Evolutionary conservation across 1,140 invertebrate genomes (phyloP), one percentile per base, ranked within the genome.

Genomic region (Drosophila sulfurigaster): DNA sequence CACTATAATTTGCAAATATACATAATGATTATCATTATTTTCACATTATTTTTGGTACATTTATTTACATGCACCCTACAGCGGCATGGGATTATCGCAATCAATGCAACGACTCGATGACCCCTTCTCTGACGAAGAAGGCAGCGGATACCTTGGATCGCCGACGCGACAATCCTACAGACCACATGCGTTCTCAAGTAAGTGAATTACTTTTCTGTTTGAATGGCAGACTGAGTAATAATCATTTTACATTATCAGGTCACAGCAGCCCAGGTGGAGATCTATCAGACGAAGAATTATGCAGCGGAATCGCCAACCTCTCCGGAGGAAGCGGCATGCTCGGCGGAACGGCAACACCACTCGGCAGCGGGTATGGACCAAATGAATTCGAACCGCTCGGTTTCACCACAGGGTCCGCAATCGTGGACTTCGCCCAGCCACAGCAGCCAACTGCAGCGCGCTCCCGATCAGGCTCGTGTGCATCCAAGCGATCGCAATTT

Each of bases 281-380:
- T 94, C 92, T 94, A 94, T 94, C 94, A 94, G 94, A 94, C 94
- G 94, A 94, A 93, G 94, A 94, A 94, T 56, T 95, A 94, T 94
- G 93, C 93, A 78, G 92, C 91, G 92, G 94, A 93, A 91, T 94
- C 93, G 92, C 94, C 94, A 91, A 91, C 87, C 81, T 92, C 90
- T 67, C 75, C 66, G 82, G 88, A 80, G 82, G 87, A 87, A 82
- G 87, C 76, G 75, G 78, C 72, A 65, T 90, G 73, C 83, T 89
- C 83, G 82, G 90, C 46, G 91, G 91, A 88, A 88, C 91, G 83
- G 70, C 87, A 91, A 92, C 91, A 79, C 91, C 91, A 87, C 87
- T 92, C 91, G 91, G 92, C 75, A 92, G 85, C 54, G 89, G 90
- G 71, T 91, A 83, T 90, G 82, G 82, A 89, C 82, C 91, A 89